Evolutionary conservation across 2,797 vertebrate genomes (phyloP).

Genomic region (Clarias laeviceps): DNA sequence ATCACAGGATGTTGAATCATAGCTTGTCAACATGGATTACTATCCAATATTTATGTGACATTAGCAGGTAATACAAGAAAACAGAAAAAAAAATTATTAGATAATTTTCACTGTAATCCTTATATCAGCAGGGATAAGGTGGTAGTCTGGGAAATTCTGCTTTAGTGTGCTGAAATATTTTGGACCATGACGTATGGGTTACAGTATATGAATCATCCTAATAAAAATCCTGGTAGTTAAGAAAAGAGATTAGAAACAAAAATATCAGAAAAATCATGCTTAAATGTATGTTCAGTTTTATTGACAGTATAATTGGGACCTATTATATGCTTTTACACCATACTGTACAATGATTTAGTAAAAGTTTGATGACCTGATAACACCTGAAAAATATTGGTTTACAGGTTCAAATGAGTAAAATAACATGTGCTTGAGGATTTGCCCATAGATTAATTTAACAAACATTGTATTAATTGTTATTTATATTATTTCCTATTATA

Average conservation of each 20-base stretch:
- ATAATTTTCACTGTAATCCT: not conserved
- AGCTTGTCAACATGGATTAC: not conserved
- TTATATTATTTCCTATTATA: not conserved
- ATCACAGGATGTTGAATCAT: constrained; percentile 13
- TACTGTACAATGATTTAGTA: not conserved
- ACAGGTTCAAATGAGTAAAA: not conserved
- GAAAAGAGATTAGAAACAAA: not conserved
- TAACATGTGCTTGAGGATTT: not conserved
- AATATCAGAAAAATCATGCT: not conserved
- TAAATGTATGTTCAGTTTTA: not conserved
- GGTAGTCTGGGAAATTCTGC: not conserved
- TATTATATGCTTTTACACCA: not conserved
- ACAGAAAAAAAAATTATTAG: no score
- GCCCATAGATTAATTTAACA: not conserved
- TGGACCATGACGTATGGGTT: not conserved
- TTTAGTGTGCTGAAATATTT: not conserved
- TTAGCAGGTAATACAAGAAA: not conserved
- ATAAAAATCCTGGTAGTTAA: not conserved
- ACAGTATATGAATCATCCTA: not conserved
- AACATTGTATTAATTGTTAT: not conserved
- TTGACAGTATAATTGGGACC: not conserved
- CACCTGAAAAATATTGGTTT: not conserved
- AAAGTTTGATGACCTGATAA: not conserved
- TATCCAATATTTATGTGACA: constrained; percentile 8
- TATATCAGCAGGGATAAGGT: not conserved